Percentiles rank a stretch among this genome's conserved stretches.
These are phyloP conservation scores for Macropus fuliginosus DNA, from an alignment of 2,797 vertebrate genomes.

Conservation along the genomic window DNA sequence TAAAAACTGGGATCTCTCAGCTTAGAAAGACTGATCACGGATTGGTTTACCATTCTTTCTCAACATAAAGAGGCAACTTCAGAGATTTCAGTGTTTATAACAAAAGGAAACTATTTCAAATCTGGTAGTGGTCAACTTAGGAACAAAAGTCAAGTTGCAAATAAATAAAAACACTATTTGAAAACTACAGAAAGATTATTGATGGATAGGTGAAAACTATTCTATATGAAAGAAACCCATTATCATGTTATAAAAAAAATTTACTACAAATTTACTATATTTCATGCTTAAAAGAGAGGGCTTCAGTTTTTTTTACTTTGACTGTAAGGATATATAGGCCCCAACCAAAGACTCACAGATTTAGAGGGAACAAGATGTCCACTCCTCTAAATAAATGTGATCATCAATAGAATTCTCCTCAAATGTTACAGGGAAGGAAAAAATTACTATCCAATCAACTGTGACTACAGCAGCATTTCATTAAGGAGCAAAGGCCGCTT, in stretches of 20 bases:
- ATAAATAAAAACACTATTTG: neutral
- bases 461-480: conserved; percentile 20
- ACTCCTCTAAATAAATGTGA: conserved; percentile 3
- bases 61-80: neutral
- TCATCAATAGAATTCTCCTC: neutral
- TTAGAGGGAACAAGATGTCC: conserved; percentile 22
- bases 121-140: neutral
- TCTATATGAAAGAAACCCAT: neutral
- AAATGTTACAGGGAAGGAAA: conserved; percentile 22
- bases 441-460: conserved; percentile 16
- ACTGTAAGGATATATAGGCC: neutral
- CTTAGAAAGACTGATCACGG: neutral
- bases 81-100: neutral
- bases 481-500: neutral
- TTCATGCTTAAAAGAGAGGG: conserved; percentile 23
- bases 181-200: neutral
- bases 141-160: neutral
- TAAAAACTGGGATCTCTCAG: neutral
- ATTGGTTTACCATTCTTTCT: neutral
- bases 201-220: neutral
- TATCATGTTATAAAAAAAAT: neutral
- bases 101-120: neutral
- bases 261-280: neutral
- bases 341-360: neutral
- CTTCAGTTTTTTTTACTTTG: conserved; percentile 14